phyloP scores from a whole-genome alignment of 2,888 invertebrate species.

The Altica lythri region DNA sequence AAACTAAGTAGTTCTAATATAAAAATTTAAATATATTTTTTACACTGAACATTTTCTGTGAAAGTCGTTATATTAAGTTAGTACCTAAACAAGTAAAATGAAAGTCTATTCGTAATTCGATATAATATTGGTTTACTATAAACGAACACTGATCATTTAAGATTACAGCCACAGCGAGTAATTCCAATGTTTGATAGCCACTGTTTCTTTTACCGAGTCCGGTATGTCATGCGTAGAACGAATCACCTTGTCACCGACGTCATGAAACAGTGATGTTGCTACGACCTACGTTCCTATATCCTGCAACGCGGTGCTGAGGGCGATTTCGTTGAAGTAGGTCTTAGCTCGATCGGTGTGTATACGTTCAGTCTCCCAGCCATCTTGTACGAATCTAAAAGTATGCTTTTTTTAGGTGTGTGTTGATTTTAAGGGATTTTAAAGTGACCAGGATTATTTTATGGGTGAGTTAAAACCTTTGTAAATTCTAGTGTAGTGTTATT shows the following conservation, averaged over 20 bases:
- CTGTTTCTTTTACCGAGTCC: conserved; percentile 36
- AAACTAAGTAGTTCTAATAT: too few species aligned
- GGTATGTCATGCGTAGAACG: conserved; percentile 44
- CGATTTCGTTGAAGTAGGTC: conserved; percentile 45
- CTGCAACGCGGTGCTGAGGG: conserved; percentile 26
- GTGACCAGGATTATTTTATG: conserved; percentile 54
- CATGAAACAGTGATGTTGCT: conserved; percentile 40
- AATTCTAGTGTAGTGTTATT: conserved; percentile 30
- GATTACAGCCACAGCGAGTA: too few species aligned
- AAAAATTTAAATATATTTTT: too few species aligned
- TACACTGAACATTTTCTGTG: too few species aligned
- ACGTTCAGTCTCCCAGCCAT: conserved; percentile 58
- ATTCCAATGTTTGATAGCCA: conserved; percentile 43
- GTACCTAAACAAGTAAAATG: too few species aligned
- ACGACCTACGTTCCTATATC: conserved; percentile 44
- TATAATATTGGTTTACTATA: too few species aligned
- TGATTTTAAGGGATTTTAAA: conserved; percentile 54
- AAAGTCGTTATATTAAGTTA: too few species aligned
- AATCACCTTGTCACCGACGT: conserved; percentile 55
- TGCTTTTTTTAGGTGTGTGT: conserved; percentile 59
- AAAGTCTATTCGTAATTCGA: too few species aligned
- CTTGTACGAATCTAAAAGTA: conserved; percentile 58
- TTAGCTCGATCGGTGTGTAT: conserved; percentile 45
- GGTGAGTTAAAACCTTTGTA: conserved; percentile 50
- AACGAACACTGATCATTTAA: too few species aligned